These are phyloP conservation scores for Potorous gilbertii DNA, from an alignment of 2,797 vertebrate species.

Conservation along the genomic window DNA sequence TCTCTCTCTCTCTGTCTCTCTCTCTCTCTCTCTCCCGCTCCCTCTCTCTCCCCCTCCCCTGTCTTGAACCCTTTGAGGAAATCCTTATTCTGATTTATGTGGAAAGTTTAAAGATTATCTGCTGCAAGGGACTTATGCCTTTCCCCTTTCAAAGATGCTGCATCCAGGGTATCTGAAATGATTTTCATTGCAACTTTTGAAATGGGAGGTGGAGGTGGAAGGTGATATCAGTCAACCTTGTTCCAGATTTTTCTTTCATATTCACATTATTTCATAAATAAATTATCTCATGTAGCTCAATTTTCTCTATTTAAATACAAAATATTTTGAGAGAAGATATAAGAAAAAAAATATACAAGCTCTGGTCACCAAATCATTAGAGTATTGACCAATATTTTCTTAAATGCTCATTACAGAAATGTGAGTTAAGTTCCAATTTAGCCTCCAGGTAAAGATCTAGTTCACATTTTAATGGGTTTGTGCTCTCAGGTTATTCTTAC, in stretches of 20 bases:
- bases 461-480: not conserved
- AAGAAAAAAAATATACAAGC: no score
- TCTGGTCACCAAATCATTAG: not conserved
- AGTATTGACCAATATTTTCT: not conserved
- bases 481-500: not conserved
- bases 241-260: not conserved
- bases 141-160: not conserved
- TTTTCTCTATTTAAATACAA: not conserved
- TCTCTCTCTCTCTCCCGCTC: no score
- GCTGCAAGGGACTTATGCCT: not conserved
- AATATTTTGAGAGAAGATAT: not conserved
- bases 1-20: not conserved
- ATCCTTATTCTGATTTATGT: slow-evolving; percentile 1
- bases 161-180: not conserved
- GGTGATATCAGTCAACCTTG: not conserved
- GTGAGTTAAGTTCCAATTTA: not conserved
- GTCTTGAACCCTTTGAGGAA: slow-evolving; percentile 1
- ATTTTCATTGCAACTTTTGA: not conserved
- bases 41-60: not conserved
- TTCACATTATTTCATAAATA: not conserved
- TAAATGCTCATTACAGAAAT: no score
- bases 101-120: slow-evolving; percentile 22
- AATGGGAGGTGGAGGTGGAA: not conserved
- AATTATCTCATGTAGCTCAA: not conserved
- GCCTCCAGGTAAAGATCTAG: not conserved